These are phyloP conservation scores for Zosterops japonicus DNA, from an alignment of 2,113 vertebrate species.

Conservation along the genomic window DNA sequence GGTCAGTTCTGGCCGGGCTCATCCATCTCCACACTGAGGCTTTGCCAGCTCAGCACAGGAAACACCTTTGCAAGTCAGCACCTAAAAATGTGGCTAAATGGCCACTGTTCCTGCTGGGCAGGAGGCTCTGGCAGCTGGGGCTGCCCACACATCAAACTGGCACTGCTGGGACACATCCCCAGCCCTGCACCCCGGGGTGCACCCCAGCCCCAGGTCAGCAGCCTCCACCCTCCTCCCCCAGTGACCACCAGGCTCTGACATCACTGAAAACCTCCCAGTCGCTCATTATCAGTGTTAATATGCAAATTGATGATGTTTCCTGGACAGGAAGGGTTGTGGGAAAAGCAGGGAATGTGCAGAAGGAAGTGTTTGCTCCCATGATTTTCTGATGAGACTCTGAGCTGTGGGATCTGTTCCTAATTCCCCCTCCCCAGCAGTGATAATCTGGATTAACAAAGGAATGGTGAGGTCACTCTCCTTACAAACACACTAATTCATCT, in stretches of 20 bases:
- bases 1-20: background rate
- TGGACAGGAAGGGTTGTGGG: background rate
- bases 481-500: fast-evolving
- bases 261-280: fast-evolving
- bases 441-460: background rate
- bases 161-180: background rate
- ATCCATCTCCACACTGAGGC: background rate
- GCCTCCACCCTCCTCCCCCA: background rate
- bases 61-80: background rate
- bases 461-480: too few species aligned
- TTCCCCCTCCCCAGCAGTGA: background rate
- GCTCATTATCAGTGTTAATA: background rate
- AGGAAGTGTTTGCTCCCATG: background rate
- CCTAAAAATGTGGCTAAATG: background rate
- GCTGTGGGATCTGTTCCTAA: background rate
- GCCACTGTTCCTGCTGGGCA: background rate
- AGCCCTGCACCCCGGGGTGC: background rate
- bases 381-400: background rate
- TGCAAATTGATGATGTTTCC: background rate
- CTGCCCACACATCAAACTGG: background rate
- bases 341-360: background rate
- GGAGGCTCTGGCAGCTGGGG: background rate
- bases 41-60: background rate
- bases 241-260: background rate
- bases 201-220: background rate